Evolutionary conservation across 1,140 invertebrate species (phyloP).

Genomic region (Chironomus tepperi): DNA sequence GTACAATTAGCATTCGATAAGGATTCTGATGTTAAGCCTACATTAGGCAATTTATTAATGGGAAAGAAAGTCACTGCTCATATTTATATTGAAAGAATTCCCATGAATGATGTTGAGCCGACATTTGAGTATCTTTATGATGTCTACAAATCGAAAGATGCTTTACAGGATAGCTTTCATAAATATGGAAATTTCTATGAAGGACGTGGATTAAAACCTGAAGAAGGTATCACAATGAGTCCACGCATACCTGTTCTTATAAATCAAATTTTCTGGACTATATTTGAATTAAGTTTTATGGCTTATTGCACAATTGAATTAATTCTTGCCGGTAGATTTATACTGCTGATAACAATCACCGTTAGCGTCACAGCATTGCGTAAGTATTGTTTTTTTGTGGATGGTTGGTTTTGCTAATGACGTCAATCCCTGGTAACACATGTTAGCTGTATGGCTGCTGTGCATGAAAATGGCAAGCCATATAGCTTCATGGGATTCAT

Average conservation of each 20-base stretch:
- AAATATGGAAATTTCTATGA: constrained; percentile 10
- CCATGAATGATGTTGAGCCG: background rate
- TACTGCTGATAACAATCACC: background rate
- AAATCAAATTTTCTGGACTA: background rate
- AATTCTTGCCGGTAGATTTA: background rate
- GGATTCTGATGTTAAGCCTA: background rate
- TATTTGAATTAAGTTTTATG: background rate
- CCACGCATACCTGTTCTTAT: background rate
- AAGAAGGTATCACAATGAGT: background rate
- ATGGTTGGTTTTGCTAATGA: no score
- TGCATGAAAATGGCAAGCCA: no score
- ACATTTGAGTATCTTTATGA: background rate
- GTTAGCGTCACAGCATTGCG: background rate
- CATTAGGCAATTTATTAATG: background rate
- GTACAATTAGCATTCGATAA: background rate
- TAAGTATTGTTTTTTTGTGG: background rate
- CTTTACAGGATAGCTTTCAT: background rate
- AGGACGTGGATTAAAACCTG: background rate
- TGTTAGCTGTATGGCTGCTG: no score
- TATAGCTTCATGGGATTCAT: no score
- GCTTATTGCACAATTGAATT: background rate
- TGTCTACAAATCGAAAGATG: background rate
- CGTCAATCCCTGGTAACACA: no score
- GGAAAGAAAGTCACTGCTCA: background rate
- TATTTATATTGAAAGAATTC: constrained; percentile 12